Base-by-base conservation (phyloP, 2,888 invertebrate genomes). In the Drosophila barbarae region DNA sequence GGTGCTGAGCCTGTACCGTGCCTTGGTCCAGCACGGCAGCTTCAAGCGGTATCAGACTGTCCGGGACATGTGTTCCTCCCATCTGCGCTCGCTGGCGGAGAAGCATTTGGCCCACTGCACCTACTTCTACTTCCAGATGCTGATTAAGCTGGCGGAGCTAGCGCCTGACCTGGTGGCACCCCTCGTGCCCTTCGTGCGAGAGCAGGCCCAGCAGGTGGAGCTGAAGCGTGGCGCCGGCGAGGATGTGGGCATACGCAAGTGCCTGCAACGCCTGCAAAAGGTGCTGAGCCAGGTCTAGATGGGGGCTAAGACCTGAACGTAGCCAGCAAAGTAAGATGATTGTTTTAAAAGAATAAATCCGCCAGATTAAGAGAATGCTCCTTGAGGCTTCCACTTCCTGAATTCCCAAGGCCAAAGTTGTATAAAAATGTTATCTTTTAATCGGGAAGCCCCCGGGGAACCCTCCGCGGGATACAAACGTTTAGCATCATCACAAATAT, bases 31-130 rank as follows among this genome's bases (percentile, higher is more conserved):
- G 2, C 72, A 77, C 34, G 10, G 56, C 0, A 61, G 76, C 0
- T 89, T 84, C 46, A 59, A 74, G 12, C 73, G 75, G 1, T 83
- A 84, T 0, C 6, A n/a, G 8, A 53, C 36, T 0, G 69, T 87
- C 0, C 77, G 74, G 51, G 80, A 78, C 3, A 34, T 85, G 2
- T 72, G 88, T 3, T 68, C 75, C 4, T 71, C 76, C 18, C 84
- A 87, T 36, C 67, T 90, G 15, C 83, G 88, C 9, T 46, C 77
- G 0, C 73, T 89, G 52, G 87, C 88, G 0, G 85, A 86, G n/a
- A 88, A 88, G 13, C 88, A 89, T 74, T 65, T 90, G 63, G 87
- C 90, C 2, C 89, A 88, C 54, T 87, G 87, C 71, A 88, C 89
- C 12, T 88, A 87, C 63, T 89, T 87, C 52, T 89, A 81, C 47